A percentile compares a stretch with the other conserved stretches of the same genome.
These are phyloP conservation scores for Falco concolor DNA, from an alignment of 2,797 vertebrate species.

Conservation along the genomic window DNA sequence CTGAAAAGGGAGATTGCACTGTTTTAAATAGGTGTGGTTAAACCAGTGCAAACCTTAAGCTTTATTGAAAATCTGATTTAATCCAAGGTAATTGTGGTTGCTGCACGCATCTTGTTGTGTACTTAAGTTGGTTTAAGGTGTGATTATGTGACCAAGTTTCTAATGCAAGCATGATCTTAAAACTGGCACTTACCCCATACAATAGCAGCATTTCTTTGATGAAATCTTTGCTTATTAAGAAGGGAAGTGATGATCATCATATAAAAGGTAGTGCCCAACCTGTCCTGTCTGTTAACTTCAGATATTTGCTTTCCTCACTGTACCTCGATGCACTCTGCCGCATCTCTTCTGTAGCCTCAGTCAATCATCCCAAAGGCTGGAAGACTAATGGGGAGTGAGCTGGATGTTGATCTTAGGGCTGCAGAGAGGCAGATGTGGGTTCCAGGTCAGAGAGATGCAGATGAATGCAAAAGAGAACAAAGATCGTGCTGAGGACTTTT, in stretches of 20 bases:
- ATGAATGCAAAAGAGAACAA: neutral
- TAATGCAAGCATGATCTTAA: neutral
- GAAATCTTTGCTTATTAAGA: neutral
- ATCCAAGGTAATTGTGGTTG: neutral
- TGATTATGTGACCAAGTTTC: neutral
- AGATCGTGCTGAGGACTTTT: neutral
- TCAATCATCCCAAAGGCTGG: neutral
- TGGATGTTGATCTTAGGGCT: neutral
- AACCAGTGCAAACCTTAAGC: neutral
- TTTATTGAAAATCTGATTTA: slow-evolving; percentile 18
- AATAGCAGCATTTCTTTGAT: neutral
- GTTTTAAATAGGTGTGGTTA: neutral
- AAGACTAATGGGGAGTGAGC: neutral
- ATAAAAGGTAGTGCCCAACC: neutral
- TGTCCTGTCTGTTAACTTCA: neutral
- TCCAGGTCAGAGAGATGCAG: neutral
- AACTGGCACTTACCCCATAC: neutral
- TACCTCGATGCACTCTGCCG: neutral
- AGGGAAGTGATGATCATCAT: neutral
- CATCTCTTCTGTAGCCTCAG: neutral
- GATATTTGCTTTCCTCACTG: neutral
- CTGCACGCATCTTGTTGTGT: neutral
- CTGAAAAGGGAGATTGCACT: neutral
- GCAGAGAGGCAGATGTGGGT: neutral
- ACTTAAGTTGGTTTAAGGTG: neutral